phyloP scores from a whole-genome alignment of 2,113 vertebrate genomes.

The Caranx melampygus region DNA sequence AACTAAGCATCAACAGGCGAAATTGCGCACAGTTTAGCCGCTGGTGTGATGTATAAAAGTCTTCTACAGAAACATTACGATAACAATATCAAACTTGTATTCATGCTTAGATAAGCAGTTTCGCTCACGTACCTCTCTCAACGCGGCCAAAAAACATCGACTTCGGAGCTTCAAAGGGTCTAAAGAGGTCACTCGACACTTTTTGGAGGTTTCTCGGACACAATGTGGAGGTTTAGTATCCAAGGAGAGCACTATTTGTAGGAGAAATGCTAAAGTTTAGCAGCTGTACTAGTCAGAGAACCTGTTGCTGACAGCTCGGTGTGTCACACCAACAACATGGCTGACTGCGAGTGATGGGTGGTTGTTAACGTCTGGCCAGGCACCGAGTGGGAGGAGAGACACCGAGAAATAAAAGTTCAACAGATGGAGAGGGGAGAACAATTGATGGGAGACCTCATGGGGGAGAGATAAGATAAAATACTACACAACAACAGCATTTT shows the following conservation, averaged over 20 bases:
- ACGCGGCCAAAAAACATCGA: constrained; percentile 38
- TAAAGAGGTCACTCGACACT: constrained; percentile 24
- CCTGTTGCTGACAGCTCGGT: constrained; percentile 82
- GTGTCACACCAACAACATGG: constrained; percentile 83
- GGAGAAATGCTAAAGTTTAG: constrained; percentile 23
- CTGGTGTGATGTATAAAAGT: not conserved
- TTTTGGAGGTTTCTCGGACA: not conserved
- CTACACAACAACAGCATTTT: not conserved
- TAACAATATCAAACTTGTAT: constrained; percentile 60
- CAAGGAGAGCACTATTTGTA: not conserved
- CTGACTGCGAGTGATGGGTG: constrained; percentile 69
- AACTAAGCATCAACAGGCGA: not conserved
- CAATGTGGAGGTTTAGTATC: not conserved
- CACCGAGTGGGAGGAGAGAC: constrained; percentile 62
- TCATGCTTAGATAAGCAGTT: constrained; percentile 71
- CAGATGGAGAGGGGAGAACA: constrained; percentile 25
- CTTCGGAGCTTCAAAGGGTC: constrained; percentile 23
- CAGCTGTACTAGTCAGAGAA: constrained; percentile 33
- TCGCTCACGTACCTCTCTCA: constrained; percentile 64
- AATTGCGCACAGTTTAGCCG: not conserved
- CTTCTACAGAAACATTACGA: not conserved
- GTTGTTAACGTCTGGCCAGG: constrained; percentile 52
- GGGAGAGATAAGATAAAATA: not conserved
- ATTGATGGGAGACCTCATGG: constrained; percentile 17
- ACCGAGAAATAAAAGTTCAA: not conserved